Evolutionary conservation across 1,140 invertebrate species (phyloP), one percentile per base, ranked within the genome.

Genomic region (Leptinotarsa undecemlineata): DNA sequence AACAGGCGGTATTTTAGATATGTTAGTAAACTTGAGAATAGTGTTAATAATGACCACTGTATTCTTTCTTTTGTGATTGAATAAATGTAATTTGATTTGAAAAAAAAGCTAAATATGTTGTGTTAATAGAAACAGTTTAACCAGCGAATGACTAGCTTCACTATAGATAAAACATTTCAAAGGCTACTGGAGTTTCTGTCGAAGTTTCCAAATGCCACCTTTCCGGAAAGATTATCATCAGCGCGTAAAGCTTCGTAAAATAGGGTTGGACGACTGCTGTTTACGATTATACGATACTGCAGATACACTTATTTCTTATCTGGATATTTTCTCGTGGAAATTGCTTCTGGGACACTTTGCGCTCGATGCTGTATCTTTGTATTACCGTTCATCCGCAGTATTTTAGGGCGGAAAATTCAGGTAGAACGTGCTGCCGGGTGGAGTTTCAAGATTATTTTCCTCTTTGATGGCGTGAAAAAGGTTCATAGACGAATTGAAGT

Each of bases 371-470:
- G n/a, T 57, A 17, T 57, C 51, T 17, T 17, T 15, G 15, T n/a
- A 57, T 57, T 1, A 57, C 51, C 51, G n/a, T 57, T 57, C 51
- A 57, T 57, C n/a, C 51, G 51, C n/a, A 57, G n/a, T 57, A 57
- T 17, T 15, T 57, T 57, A 57, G 17, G 51, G n/a, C 51, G 51
- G 51, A 57, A 57, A 17, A 17, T 57, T 57, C 51, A 15, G 4
- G 14, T 13, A 1, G 6, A 57, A 57, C 15, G 51, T n/a, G 14
- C 17, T 17, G 33, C 33, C 33, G 33, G 2, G 33, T 11, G 51
- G 13, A n/a, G 11, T 5, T 57, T 57, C 11, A 57, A 57, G 51
- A 57, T 57, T 57, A 17, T 57, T 8, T 57, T n/a, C n/a, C n/a
- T n/a, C 51, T 57, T 57, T 57, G n/a, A 17, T 57, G n/a, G n/a